Evolutionary conservation across 2,888 invertebrate genomes (phyloP).

Genomic region (Heliconius charithonia): DNA sequence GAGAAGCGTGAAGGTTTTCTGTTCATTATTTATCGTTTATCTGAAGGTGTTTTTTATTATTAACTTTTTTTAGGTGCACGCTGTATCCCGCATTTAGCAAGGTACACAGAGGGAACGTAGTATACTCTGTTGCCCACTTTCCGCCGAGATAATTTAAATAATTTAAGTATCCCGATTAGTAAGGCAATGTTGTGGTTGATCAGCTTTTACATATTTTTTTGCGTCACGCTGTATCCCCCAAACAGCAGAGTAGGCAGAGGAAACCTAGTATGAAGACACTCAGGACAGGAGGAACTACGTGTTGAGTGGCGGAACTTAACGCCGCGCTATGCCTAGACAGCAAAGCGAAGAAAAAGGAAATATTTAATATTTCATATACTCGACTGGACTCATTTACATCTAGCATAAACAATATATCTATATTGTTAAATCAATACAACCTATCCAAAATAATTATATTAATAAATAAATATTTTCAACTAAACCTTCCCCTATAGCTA

Average conservation of each 20-base stretch:
- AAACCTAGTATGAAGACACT: too few species aligned
- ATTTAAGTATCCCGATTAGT: background rate
- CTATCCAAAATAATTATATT: background rate
- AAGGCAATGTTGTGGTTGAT: background rate
- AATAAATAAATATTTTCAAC: background rate
- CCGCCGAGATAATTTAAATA: background rate
- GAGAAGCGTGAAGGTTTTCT: constrained; percentile 63
- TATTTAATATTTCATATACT: too few species aligned
- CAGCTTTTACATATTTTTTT: background rate
- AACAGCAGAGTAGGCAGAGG: too few species aligned
- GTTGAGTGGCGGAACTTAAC: too few species aligned
- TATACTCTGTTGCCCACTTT: background rate
- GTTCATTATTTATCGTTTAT: constrained; percentile 75
- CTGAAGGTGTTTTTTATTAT: constrained; percentile 51
- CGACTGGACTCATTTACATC: too few species aligned
- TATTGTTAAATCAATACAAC: background rate
- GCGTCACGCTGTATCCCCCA: too few species aligned
- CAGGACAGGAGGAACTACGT: too few species aligned
- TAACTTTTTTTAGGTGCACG: background rate
- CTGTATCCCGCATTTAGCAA: background rate
- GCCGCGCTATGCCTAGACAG: too few species aligned
- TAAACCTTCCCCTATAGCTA: background rate
- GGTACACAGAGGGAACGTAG: background rate
- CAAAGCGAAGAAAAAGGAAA: too few species aligned
- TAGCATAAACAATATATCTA: background rate